Evolutionary conservation across 2,113 vertebrate species (phyloP).

Genomic region (Uria aalge): DNA sequence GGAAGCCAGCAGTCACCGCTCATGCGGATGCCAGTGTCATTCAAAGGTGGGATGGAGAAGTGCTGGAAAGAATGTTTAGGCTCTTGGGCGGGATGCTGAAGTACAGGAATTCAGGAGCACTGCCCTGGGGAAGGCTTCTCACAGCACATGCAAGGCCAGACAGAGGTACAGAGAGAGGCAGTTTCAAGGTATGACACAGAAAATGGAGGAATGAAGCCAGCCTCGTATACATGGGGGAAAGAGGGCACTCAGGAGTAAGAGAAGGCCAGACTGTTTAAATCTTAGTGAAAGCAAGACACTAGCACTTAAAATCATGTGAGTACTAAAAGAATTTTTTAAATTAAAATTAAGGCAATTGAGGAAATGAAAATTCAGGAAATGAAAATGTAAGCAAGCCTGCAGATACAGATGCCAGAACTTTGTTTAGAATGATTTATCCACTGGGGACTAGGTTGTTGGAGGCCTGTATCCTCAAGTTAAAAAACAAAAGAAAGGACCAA

Average conservation of each 20-base stretch:
- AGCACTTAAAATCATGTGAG: not conserved
- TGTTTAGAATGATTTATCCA: not conserved
- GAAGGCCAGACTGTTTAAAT: not conserved
- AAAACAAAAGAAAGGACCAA: not conserved
- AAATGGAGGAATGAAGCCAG: not conserved
- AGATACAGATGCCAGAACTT: not conserved
- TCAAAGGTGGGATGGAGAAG: not conserved
- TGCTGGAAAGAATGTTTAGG: not conserved
- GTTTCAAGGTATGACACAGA: not conserved
- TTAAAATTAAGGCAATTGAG: not conserved
- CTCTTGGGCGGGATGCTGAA: not conserved
- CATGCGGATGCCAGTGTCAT: too few relatives aligned
- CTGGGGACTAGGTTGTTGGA: not conserved
- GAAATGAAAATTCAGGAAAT: conserved; percentile 28
- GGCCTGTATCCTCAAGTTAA: not conserved
- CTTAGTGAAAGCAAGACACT: not conserved
- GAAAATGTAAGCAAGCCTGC: not conserved
- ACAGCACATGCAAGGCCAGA: not conserved
- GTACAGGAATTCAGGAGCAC: not conserved
- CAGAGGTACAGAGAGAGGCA: not conserved
- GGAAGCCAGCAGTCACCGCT: not conserved
- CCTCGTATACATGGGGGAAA: not conserved
- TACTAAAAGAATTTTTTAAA: not conserved
- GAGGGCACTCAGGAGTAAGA: not conserved
- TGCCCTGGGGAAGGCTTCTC: not conserved